Conservation (phyloP, 2,888 invertebrate species). For the Andrena hattorfiana region DNA sequence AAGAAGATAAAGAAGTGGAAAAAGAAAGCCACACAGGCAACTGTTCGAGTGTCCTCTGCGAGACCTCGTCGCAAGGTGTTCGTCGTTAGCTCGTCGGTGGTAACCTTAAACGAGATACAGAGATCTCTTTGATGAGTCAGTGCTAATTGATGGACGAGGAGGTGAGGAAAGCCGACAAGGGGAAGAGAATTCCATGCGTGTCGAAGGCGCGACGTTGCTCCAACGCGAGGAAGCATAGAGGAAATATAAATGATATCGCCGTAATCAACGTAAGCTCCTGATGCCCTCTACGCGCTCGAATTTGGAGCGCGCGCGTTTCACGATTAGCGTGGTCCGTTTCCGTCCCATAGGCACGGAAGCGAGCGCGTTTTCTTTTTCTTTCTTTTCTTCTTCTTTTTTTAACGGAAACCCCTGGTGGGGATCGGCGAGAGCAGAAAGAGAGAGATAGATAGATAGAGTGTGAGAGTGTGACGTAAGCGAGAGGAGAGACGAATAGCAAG, state of each 20-base stretch:
- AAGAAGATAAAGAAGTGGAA: too few relatives aligned
- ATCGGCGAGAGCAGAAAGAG: not conserved
- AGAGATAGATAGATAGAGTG: conserved; percentile 25
- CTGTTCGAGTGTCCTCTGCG: conserved; percentile 18
- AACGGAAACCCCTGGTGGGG: not conserved
- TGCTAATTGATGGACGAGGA: conserved; percentile 22
- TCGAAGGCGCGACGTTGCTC: not conserved
- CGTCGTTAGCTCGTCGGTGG: conserved; percentile 50
- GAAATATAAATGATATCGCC: not conserved
- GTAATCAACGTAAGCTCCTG: conserved; percentile 16
- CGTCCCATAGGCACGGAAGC: not conserved
- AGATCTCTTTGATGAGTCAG: conserved; percentile 38
- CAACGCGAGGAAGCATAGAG: not conserved
- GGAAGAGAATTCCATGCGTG: conserved; percentile 10
- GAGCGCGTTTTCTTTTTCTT: conserved; percentile 5
- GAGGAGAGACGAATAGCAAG: conserved; percentile 2
- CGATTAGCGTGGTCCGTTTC: conserved; percentile 1
- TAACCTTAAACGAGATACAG: conserved; percentile 27
- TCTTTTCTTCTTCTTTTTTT: too few relatives aligned
- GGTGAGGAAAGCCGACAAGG: not conserved
- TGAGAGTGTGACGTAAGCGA: conserved; percentile 15
- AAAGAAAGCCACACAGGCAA: not conserved
- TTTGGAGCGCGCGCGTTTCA: conserved; percentile 1
- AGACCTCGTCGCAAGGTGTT: conserved; percentile 30
- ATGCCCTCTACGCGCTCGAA: not conserved